Percentiles rank a stretch among this genome's conserved stretches.
These are phyloP conservation scores for Trachymyrmex cornetzi DNA, from an alignment of 1,140 invertebrate species.

Conservation along the genomic window DNA sequence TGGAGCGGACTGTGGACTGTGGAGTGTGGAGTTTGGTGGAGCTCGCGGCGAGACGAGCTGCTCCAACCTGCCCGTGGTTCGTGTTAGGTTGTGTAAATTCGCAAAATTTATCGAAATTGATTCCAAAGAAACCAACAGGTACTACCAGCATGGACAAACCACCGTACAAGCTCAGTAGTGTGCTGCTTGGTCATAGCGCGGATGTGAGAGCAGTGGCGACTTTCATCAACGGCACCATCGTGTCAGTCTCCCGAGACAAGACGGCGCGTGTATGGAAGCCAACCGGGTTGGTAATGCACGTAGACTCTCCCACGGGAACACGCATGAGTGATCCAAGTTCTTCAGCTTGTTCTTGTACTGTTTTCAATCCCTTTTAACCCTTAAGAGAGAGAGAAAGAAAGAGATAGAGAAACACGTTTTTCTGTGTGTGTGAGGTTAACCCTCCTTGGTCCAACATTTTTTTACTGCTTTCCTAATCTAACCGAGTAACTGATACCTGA, in stretches of 20 bases:
- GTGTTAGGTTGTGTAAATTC: too few relatives aligned
- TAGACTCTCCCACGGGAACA: neutral
- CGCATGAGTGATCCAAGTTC: neutral
- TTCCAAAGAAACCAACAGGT: neutral
- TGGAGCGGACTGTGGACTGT: too few relatives aligned
- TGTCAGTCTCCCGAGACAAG: slow-evolving; percentile 95
- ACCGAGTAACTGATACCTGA: too few relatives aligned
- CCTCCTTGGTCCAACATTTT: too few relatives aligned
- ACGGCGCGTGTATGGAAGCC: slow-evolving; percentile 94
- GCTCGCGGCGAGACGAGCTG: too few relatives aligned
- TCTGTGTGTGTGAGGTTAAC: neutral
- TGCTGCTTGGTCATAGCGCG: slow-evolving; percentile 92
- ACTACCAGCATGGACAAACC: slow-evolving; percentile 13
- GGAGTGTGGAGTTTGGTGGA: too few relatives aligned
- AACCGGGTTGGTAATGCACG: slow-evolving; percentile 88
- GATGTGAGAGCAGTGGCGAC: slow-evolving; percentile 93
- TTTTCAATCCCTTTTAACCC: neutral
- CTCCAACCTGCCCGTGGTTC: too few relatives aligned
- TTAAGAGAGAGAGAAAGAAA: neutral
- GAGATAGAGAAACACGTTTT: neutral
- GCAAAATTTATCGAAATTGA: neutral
- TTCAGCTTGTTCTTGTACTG: too few relatives aligned
- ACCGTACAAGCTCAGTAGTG: slow-evolving; percentile 91
- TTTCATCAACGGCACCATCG: slow-evolving; percentile 90
- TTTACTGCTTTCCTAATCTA: too few relatives aligned